Evolutionary conservation across 2,797 vertebrate species (phyloP).

Genomic region (Parotocinclus haroldoi): DNA sequence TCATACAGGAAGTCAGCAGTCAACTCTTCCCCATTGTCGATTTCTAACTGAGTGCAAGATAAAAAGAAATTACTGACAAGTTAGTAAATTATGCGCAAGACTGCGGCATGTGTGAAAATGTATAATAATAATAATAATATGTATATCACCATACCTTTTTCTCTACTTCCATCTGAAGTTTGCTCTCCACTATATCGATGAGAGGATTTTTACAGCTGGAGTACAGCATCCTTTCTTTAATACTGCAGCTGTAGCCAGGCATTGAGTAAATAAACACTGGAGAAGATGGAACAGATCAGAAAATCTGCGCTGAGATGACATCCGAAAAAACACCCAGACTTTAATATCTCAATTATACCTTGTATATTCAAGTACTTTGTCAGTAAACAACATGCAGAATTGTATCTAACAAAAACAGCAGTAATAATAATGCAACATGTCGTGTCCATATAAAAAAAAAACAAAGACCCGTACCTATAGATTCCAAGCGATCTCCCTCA

Average conservation of each 20-base stretch:
- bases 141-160: slow-evolving; percentile 80
- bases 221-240: slow-evolving; percentile 95
- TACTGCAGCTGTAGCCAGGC: slow-evolving; percentile 94
- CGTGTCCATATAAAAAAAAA: background rate
- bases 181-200: slow-evolving; percentile 84
- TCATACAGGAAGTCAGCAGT: slow-evolving; percentile 93
- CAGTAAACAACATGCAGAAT: too few species aligned
- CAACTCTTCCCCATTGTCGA: slow-evolving; percentile 89
- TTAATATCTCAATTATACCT: too few species aligned
- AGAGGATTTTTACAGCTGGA: slow-evolving; percentile 95
- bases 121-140: background rate
- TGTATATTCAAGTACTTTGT: too few species aligned
- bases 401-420: too few species aligned
- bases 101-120: background rate
- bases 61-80: background rate
- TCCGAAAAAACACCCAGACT: too few species aligned
- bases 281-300: slow-evolving; percentile 18
- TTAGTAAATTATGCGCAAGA: background rate
- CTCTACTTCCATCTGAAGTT: slow-evolving; percentile 81
- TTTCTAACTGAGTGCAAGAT: slow-evolving; percentile 78
- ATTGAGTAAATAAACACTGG: slow-evolving; percentile 99
- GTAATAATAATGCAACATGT: too few species aligned
- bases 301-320: too few species aligned
- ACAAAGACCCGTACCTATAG: slow-evolving; percentile 77
- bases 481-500: slow-evolving; percentile 94